Conservation (phyloP, 2,113 vertebrate species). For the Carassius gibelio region DNA sequence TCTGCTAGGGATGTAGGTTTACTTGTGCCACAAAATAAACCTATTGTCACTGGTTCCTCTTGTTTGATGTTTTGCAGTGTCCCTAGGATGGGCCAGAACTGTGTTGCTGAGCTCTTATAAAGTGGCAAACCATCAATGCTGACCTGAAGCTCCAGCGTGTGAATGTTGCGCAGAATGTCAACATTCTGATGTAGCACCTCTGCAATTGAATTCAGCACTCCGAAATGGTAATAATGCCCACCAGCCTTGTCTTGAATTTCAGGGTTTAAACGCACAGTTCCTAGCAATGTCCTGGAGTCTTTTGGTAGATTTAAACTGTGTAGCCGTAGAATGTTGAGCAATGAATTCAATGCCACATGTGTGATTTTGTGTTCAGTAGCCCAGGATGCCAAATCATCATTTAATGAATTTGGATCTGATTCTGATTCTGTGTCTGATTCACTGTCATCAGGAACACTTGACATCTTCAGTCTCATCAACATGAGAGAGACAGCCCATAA, state of each 20-base stretch:
- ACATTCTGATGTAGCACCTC: not conserved
- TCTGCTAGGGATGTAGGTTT: no score
- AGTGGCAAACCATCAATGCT: not conserved
- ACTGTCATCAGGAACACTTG: not conserved
- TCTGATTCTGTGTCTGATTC: not conserved
- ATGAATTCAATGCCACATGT: not conserved
- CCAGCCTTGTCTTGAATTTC: not conserved
- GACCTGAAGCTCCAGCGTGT: not conserved
- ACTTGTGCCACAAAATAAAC: no score
- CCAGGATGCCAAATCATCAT: no score
- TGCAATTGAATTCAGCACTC: not conserved
- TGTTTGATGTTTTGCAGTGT: not conserved
- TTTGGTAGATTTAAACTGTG: not conserved
- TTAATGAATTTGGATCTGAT: not conserved
- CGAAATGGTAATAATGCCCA: not conserved
- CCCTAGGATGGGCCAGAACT: not conserved
- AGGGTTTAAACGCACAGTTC: not conserved
- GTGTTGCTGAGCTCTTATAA: not conserved
- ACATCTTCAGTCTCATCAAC: not conserved
- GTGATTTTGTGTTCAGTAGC: not conserved
- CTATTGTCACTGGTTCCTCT: no score
- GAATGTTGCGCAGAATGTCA: not conserved
- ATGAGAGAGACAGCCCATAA: not conserved
- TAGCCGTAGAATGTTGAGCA: not conserved
- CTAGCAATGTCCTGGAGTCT: not conserved